Evolutionary conservation across 2,113 vertebrate genomes (phyloP).

Genomic region (Aramus guarauna): DNA sequence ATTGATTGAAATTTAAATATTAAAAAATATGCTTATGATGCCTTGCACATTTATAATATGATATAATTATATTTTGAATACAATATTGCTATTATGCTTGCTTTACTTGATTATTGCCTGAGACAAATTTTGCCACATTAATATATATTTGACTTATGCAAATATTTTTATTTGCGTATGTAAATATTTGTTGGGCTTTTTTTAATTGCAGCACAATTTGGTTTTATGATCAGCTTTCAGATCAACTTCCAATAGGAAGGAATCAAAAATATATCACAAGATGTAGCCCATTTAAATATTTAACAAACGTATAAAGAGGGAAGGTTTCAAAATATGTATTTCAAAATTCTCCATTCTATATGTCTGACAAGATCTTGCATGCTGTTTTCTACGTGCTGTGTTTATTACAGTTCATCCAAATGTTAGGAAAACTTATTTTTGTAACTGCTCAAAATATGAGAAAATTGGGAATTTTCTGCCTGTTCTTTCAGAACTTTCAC

Average conservation of each 20-base stretch:
- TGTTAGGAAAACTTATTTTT: neutral
- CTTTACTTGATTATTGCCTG: neutral
- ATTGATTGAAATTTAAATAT: neutral
- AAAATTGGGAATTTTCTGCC: neutral
- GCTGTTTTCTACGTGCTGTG: neutral
- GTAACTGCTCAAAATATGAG: neutral
- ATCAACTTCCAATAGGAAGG: neutral
- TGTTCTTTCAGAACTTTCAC: neutral
- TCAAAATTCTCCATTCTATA: neutral
- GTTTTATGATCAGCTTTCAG: neutral
- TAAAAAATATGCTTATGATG: neutral
- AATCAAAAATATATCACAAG: neutral
- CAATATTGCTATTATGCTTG: neutral
- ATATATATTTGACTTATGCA: neutral
- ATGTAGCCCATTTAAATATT: neutral
- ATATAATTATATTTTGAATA: neutral
- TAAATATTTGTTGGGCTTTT: neutral
- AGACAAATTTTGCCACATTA: neutral
- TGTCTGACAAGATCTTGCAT: neutral
- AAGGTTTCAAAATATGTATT: neutral
- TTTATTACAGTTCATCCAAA: neutral
- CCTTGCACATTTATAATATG: neutral
- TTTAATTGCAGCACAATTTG: neutral
- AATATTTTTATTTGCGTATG: neutral
- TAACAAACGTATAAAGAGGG: neutral